Evolutionary conservation across 2,113 vertebrate species (phyloP).

Genomic region (Cinclus mexicanus): DNA sequence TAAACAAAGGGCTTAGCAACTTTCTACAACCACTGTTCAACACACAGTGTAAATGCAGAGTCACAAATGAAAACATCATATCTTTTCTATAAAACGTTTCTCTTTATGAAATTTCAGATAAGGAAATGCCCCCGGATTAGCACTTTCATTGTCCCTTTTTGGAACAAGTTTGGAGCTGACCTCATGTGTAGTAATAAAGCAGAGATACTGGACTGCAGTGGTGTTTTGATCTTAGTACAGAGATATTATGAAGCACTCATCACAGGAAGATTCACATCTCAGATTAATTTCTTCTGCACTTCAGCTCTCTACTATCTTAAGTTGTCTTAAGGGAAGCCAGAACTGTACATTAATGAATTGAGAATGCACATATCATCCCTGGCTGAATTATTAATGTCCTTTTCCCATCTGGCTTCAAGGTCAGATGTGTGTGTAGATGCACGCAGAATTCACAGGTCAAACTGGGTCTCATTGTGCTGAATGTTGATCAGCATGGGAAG

Average conservation of each 20-base stretch:
- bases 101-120: not conserved
- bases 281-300: not conserved
- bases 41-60: not conserved
- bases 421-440: not conserved
- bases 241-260: not conserved
- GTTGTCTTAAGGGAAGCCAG: not conserved
- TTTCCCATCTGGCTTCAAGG: not conserved
- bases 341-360: not conserved
- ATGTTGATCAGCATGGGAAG: not conserved
- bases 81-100: not conserved
- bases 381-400: not conserved
- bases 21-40: not conserved
- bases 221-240: not conserved
- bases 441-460: not conserved
- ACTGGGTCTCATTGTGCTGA: not conserved
- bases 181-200: not conserved
- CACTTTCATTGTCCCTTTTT: not conserved
- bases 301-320: not conserved
- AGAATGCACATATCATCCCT: not conserved
- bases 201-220: rapidly evolving
- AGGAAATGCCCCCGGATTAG: not conserved
- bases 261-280: not conserved
- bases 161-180: not conserved
- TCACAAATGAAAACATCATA: not conserved
- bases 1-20: not conserved